Conservation (phyloP, 2,113 vertebrate species). For the Pseudorasbora parva region DNA sequence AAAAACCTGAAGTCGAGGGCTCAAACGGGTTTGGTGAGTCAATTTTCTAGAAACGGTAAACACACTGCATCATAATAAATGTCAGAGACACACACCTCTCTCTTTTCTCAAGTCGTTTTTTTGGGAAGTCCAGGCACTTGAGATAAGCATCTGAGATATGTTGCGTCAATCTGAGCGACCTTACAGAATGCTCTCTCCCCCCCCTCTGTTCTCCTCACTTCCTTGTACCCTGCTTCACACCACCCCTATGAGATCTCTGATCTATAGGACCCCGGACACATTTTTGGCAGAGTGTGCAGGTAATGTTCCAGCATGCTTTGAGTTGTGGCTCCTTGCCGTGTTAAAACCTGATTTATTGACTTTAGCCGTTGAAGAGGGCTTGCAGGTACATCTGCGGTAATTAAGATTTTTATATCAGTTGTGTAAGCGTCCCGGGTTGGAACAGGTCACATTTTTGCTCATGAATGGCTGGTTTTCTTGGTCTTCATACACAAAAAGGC, state of each 20-base stretch:
- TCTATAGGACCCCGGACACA: conserved; percentile 79
- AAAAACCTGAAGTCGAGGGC: conserved; percentile 31
- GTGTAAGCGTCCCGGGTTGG: conserved; percentile 62
- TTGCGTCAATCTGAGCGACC: conserved; percentile 71
- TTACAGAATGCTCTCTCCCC: conserved; percentile 60
- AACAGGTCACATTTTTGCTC: conserved; percentile 39
- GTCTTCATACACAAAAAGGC: conserved; percentile 14
- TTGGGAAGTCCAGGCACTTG: conserved; percentile 56
- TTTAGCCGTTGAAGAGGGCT: conserved; percentile 73
- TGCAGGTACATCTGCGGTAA: conserved; percentile 67
- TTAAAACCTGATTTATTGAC: conserved; percentile 80
- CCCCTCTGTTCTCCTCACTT: neutral
- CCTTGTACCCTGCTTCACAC: conserved; percentile 61
- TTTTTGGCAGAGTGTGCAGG: conserved; percentile 83
- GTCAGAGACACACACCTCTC: conserved; percentile 32
- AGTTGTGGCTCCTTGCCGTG: conserved; percentile 73
- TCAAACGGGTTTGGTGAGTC: neutral
- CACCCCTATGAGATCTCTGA: conserved; percentile 71
- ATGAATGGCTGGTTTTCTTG: conserved; percentile 23
- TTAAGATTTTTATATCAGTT: conserved; percentile 60
- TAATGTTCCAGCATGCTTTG: conserved; percentile 80
- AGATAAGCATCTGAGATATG: conserved; percentile 73
- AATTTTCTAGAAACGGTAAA: conserved; percentile 17
- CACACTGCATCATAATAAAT: conserved; percentile 38
- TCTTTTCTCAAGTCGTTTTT: conserved; percentile 23